phyloP scores from a whole-genome alignment of 2,797 vertebrate genomes.

The Hozukius guyotensis region DNA sequence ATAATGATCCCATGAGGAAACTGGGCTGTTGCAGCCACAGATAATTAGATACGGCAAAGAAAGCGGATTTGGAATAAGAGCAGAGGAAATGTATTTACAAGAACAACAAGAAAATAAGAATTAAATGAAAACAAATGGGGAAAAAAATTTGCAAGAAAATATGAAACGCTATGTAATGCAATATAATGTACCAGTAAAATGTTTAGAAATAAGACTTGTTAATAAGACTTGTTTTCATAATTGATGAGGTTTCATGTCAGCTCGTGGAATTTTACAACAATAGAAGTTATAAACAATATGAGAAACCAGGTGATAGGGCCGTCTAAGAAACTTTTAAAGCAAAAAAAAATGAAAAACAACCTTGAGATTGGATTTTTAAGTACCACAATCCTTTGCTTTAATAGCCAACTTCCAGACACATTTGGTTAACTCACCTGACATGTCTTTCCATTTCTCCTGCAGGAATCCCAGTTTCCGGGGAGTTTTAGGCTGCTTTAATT shows the following conservation, averaged over 20 bases:
- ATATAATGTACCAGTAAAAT: not conserved
- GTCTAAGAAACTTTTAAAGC: not conserved
- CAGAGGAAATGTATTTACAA: constrained; percentile 32
- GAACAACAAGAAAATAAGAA: not conserved
- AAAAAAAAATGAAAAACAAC: not conserved
- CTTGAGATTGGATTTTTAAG: not conserved
- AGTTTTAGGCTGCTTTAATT: constrained; percentile 43
- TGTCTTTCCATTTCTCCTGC: constrained; percentile 45
- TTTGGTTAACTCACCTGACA: constrained; percentile 40
- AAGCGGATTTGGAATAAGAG: constrained; percentile 20
- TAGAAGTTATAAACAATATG: not conserved
- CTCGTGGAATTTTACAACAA: not conserved
- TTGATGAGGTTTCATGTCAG: not conserved
- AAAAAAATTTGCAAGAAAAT: not conserved
- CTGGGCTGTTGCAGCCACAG: constrained; percentile 1
- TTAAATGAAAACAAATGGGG: not conserved
- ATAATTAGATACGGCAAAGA: constrained; percentile 34
- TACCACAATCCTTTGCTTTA: constrained; percentile 4
- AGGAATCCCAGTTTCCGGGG: constrained; percentile 32
- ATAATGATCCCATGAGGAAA: constrained; percentile 35
- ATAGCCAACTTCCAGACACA: constrained; percentile 3
- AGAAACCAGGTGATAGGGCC: not conserved
- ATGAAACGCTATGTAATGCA: not conserved
- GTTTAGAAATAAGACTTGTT: not conserved
- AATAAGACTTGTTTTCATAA: not conserved